Conservation (phyloP, 2,113 vertebrate genomes). For the Tenrec ecaudatus region DNA sequence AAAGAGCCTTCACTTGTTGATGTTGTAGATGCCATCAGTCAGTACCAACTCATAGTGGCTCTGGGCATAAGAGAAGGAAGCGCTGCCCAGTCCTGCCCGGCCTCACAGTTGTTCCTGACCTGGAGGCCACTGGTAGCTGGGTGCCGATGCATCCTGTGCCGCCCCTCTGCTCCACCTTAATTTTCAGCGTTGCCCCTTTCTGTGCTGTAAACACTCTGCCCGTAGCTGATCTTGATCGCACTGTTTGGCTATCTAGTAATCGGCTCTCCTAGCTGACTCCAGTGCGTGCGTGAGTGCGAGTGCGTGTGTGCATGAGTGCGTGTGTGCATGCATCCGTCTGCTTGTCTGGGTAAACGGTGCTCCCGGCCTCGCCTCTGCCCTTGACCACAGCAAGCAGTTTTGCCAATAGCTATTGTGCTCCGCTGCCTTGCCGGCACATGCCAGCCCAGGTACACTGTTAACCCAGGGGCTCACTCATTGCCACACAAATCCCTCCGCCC, state of each 20-base stretch:
- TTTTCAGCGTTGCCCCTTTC: not conserved
- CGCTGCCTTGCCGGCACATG: not conserved
- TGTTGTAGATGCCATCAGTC: too few species aligned
- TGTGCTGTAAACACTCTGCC: not conserved
- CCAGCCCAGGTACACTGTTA: not conserved
- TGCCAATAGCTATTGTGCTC: not conserved
- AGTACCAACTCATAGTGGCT: too few species aligned
- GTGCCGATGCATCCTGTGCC: too few species aligned
- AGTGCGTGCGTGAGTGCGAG: too few species aligned
- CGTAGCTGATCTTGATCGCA: not conserved
- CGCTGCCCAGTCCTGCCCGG: too few species aligned
- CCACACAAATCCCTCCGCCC: not conserved
- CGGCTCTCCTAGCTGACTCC: not conserved
- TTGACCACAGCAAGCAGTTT: not conserved
- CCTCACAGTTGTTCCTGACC: too few species aligned
- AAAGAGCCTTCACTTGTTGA: not conserved
- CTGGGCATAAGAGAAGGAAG: too few species aligned
- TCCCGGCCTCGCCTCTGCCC: not conserved
- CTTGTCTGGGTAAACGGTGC: not conserved
- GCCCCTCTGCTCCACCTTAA: too few species aligned
- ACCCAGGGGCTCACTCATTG: not conserved
- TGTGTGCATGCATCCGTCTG: not conserved
- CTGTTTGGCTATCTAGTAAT: not conserved
- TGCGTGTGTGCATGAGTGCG: too few species aligned
- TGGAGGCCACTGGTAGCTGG: too few species aligned